Evolutionary conservation across 1,140 invertebrate species (phyloP), one percentile per base, ranked within the genome.

Genomic region (Lordiphosa mommai): DNA sequence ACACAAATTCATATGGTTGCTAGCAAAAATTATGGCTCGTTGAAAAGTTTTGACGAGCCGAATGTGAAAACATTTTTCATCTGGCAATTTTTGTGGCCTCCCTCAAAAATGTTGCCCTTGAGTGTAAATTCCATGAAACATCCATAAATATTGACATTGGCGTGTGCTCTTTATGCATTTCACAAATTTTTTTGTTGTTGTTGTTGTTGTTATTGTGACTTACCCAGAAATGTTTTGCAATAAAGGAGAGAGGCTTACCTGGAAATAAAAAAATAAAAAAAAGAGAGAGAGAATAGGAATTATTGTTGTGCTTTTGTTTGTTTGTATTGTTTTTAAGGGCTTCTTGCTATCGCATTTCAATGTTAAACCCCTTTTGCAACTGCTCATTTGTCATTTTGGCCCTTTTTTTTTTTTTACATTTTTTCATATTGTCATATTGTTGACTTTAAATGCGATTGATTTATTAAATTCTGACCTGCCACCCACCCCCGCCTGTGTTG

Each of bases 21-120:
- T 44, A 32, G 20, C 46, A 61, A 58, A 71, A 82, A 80, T 82
- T 74, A 80, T 61, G 55, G 59, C 41, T 61, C 43, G 76, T 76
- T 82, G 76, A 68, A 60, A 82, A 82, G 41, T 82, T 80, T 76
- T 80, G 57, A 80, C 60, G 69, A 55, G 40, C 37, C 38, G 30
- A 41, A 50, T 50, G 47, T 23, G 29, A 41, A 66, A 57, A 57
- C 48, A 70, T 71, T 52, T 70, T 38, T 63, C 66, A 71, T 74
- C 40, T 61, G 58, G 32, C 48, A 57, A 80, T 57, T 53, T 68
- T 65, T 23, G 34, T 50, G 36, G 20, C 37, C 61, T 23, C 46
- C 51, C 44, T 40, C 34, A 9, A 17, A 56, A 52, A 41, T 38
- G 55, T 68, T 74, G 73, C 52, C 76, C 77, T 76, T 76, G 66